These are phyloP conservation scores for Dusona sp. DNA, from an alignment of 2,888 invertebrate genomes.

Conservation along the genomic window DNA sequence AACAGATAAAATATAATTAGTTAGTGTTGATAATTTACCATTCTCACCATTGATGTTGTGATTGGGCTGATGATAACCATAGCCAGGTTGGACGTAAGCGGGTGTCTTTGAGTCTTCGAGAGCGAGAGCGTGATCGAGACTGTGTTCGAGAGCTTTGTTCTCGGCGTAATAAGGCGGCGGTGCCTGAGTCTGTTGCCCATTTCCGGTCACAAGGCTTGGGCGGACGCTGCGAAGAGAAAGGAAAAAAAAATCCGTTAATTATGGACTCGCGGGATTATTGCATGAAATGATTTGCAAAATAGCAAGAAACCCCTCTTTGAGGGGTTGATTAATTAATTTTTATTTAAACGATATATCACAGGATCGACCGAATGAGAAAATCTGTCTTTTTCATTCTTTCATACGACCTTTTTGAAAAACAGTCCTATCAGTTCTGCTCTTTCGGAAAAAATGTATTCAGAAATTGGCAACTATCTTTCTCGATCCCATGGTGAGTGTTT, in stretches of 20 bases:
- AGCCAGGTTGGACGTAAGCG: constrained; percentile 94
- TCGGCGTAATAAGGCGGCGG: constrained; percentile 97
- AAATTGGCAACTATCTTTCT: not conserved
- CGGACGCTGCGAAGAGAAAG: constrained; percentile 86
- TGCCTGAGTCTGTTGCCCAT: constrained; percentile 91
- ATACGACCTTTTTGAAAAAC: not conserved
- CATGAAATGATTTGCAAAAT: not conserved
- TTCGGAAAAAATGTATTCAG: not conserved
- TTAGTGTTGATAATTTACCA: constrained; percentile 74
- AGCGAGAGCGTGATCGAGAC: constrained; percentile 93
- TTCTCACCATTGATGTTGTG: constrained; percentile 91
- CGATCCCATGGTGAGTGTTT: not conserved
- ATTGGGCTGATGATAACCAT: constrained; percentile 92
- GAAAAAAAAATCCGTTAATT: constrained; percentile 33
- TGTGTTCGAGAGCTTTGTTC: constrained; percentile 96
- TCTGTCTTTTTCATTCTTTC: not conserved
- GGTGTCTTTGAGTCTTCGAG: constrained; percentile 95
- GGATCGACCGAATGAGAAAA: not conserved
- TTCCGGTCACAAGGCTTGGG: constrained; percentile 91
- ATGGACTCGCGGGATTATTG: not conserved
- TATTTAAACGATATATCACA: too few relatives aligned
- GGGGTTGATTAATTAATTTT: not conserved
- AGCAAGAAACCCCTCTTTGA: not conserved
- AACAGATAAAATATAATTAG: constrained; percentile 55
- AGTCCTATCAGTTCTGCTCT: too few relatives aligned